Evolutionary conservation across 2,113 vertebrate genomes (phyloP), one percentile per base, ranked within the genome.

Genomic region (Poeciliopsis turrubarensis): DNA sequence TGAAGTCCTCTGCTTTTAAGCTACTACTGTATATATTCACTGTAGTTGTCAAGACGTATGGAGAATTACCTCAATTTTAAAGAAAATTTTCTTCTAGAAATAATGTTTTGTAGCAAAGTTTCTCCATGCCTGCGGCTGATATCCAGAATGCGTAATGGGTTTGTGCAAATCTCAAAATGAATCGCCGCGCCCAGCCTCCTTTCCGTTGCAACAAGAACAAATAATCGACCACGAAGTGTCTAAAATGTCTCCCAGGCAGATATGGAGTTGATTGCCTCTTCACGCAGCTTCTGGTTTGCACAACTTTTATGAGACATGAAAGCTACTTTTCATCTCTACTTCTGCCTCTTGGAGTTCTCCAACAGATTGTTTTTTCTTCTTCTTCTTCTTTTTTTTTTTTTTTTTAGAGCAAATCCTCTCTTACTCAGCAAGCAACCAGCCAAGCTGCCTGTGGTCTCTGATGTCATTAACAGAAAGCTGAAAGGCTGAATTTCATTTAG

Each of bases 401-500:
- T 5, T 75, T 74, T 65, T 7, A 41, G 32, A 79, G 67, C 68
- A 85, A 79, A 86, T 80, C 64, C 31, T 77, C 12, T 12, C 34
- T 68, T 32, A 26, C 68, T n/a, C 44, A 64, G 60, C 47, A 65
- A 47, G 30, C 63, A 31, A 65, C 76, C 57, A 69, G 61, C 70
- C 60, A 54, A 69, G 69, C 78, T 81, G 82, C 76, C 86, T 80
- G 71, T 83, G 79, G 83, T 83, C 85, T 85, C 83, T 25, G 17
- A 68, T 76, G 70, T 80, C 85, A 84, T 91, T 83, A 89, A 79
- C 63, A 60, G 30, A 54, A 71, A 77, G 80, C 65, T 71, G 75
- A 81, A 76, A 86, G 70, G 71, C 80, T 64, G 88, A 73, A 83
- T 85, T 88, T 75, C 74, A 91, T 89, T 83, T 80, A 78, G 82